These are phyloP conservation scores for Phycodurus eques DNA, from an alignment of 2,113 vertebrate genomes.

Conservation along the genomic window DNA sequence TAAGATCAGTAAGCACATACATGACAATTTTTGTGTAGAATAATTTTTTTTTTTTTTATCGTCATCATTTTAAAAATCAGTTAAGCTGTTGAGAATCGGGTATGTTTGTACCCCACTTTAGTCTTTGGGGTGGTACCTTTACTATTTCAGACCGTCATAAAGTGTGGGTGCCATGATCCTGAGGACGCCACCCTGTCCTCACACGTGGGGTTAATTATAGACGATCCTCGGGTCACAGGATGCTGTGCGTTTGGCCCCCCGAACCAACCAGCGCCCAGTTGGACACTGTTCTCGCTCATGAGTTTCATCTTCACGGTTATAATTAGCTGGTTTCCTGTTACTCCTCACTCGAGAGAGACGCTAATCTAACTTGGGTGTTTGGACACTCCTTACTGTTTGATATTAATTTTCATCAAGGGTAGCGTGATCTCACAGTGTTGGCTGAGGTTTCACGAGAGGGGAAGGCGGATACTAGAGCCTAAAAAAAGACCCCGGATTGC, in stretches of 20 bases:
- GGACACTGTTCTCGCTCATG: conserved; percentile 10
- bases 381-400: conserved; percentile 31
- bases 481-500: conserved; percentile 52
- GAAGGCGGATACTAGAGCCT: conserved; percentile 31
- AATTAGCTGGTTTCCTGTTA: conserved; percentile 53
- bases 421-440: conserved; percentile 30
- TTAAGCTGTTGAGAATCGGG: conserved; percentile 6
- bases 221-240: conserved; percentile 43
- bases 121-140: conserved; percentile 37
- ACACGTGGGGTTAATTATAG: conserved; percentile 72
- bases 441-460: conserved; percentile 35
- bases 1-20: no score
- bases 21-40: no score
- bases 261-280: conserved; percentile 45
- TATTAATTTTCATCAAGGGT: conserved; percentile 29
- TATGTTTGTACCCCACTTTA: conserved; percentile 28
- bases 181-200: conserved; percentile 74
- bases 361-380: conserved; percentile 44
- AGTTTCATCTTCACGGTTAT: conserved; percentile 46
- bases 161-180: conserved; percentile 64
- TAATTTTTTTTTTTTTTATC: no score
- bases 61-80: no score
- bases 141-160: conserved; percentile 74
- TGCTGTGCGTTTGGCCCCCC: conserved; percentile 20
- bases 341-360: conserved; percentile 24